Base-by-base conservation (phyloP, 2,797 vertebrate genomes). In the Cetoscarus ocellatus region DNA sequence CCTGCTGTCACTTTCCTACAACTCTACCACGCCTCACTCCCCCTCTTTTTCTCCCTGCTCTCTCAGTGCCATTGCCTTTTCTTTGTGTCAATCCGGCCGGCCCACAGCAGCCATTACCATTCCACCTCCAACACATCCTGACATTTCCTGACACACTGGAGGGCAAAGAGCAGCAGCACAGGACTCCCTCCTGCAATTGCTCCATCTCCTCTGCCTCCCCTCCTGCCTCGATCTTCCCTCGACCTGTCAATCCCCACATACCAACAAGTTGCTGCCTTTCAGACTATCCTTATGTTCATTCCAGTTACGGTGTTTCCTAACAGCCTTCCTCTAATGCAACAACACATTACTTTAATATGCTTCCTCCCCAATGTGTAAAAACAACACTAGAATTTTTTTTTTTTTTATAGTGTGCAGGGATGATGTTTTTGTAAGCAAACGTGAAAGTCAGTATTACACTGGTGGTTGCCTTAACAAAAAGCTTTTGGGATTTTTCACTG, bases 61-160 rank as follows among this genome's bases (percentile, higher is more conserved):
- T 82, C 67, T 81, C 78, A 14, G 73, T 84, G 73, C 63, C 79
- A 69, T 88, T 77, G 86, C 89, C 91, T 93, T 27, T 92, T 91
- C 63, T 18, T 9, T 68, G 59, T 91, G 90, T 89, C 90, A 91
- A 91, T 92, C 88, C 87, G 73, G 50, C 78, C 79, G 73, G 82
- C 88, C 81, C 82, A 83, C 70, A 75, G 85, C 81, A 85, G 68
- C 87, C 82, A 92, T 93, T 92, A 93, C 85, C 85, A 79, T 84
- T 89, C 80, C 88, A 90, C 87, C 82, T 93, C 90, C 81, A 87
- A 85, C 82, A 84, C 65, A 67, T 65, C 63, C 85, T 88, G 88
- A 88, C 84, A 93, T 92, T 92, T 92, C 81, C 69, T 71, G 81
- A 83, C 81, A 86, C 77, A 77, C 63, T 35, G 35, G 70, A 85